Evolutionary conservation across 2,113 vertebrate genomes (phyloP).

Genomic region (Merops nubicus): DNA sequence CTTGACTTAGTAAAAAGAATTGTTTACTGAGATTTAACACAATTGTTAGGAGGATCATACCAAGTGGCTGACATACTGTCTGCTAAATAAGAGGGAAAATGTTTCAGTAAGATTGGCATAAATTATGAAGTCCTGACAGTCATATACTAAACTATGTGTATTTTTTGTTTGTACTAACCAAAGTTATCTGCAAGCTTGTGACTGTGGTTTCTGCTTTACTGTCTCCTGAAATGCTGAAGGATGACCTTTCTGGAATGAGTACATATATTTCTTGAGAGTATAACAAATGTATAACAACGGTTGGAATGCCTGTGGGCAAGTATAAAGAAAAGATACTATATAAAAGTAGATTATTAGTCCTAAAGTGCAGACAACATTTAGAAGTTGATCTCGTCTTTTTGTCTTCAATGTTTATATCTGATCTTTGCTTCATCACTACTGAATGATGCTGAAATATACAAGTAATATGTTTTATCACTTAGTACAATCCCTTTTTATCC

Average conservation of each 20-base stretch:
- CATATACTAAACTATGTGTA: fast-evolving
- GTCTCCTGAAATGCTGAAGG: neutral
- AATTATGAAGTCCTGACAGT: neutral
- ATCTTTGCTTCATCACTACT: neutral
- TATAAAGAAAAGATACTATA: neutral
- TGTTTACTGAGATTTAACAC: neutral
- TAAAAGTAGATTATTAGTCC: neutral
- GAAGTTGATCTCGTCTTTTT: neutral
- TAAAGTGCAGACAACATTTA: neutral
- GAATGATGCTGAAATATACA: neutral
- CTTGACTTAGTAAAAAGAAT: neutral
- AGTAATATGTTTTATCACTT: neutral
- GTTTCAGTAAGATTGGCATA: neutral
- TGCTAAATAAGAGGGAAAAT: neutral
- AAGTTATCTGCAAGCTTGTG: neutral
- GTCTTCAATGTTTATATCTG: neutral
- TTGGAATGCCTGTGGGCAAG: neutral
- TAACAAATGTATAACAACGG: neutral
- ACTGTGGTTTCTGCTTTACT: neutral
- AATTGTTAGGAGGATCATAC: neutral
- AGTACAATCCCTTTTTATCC: neutral
- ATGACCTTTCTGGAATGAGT: neutral
- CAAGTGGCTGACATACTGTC: neutral
- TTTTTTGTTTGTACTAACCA: neutral
- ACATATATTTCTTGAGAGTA: neutral